Conservation (phyloP, 2,888 invertebrate species). For the Ypsolopha scabrella region DNA sequence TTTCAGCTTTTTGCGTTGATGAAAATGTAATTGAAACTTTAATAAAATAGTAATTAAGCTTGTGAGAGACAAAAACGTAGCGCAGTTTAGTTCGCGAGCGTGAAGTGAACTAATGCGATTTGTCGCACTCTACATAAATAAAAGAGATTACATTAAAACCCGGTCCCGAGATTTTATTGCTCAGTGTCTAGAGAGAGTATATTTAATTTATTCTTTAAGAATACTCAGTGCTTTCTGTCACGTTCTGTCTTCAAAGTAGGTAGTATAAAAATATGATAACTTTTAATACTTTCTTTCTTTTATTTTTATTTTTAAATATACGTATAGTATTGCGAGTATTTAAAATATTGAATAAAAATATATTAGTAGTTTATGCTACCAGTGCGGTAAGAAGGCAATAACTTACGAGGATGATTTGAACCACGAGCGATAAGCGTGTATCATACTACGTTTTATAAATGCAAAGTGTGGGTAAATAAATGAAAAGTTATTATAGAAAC, state of each 20-base stretch:
- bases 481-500: no score
- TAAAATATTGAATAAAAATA: no score
- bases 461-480: no score
- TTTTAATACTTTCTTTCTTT: no score
- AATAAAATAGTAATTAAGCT: slow-evolving; percentile 2
- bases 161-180: background rate
- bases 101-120: slow-evolving; percentile 3
- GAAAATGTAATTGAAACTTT: slow-evolving; percentile 2
- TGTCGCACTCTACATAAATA: background rate
- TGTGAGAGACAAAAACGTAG: background rate
- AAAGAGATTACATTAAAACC: background rate
- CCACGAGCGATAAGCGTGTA: no score
- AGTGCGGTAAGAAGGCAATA: no score
- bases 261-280: no score
- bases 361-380: no score
- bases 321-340: no score
- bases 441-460: no score
- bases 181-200: background rate
- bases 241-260: background rate
- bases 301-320: no score
- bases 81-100: background rate
- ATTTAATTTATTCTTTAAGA: background rate
- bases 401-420: no score
- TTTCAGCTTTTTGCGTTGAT: background rate
- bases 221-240: background rate